Evolutionary conservation across 2,888 invertebrate genomes (phyloP).

Genomic region (Alcis repandata): DNA sequence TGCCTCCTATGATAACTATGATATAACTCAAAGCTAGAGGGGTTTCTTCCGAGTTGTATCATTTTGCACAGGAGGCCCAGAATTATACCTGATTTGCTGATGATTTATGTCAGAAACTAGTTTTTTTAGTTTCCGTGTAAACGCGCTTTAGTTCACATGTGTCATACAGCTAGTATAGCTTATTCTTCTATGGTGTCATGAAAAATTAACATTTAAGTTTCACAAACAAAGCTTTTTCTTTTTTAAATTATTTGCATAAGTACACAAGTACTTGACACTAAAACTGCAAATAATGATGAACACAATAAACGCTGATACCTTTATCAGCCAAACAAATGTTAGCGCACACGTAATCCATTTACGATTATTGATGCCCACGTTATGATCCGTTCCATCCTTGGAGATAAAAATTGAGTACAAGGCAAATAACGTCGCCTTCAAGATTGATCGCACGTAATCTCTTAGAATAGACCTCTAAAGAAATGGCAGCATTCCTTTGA

Average conservation of each 20-base stretch:
- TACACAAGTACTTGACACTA: background rate
- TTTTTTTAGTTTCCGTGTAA: too few relatives aligned
- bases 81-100: too few relatives aligned
- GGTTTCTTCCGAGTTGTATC: too few relatives aligned
- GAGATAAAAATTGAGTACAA: slow-evolving; percentile 27
- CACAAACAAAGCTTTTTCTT: background rate
- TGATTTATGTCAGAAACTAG: too few relatives aligned
- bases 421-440: slow-evolving; percentile 14
- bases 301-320: slow-evolving; percentile 2
- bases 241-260: background rate
- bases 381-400: slow-evolving; percentile 5
- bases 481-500: background rate
- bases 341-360: slow-evolving; percentile 11
- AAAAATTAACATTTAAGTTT: background rate
- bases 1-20: too few relatives aligned
- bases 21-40: too few relatives aligned
- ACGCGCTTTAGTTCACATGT: background rate
- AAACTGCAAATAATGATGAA: slow-evolving; percentile 9
- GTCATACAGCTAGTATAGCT: background rate
- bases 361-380: slow-evolving; percentile 14
- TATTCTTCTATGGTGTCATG: too few relatives aligned
- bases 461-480: background rate
- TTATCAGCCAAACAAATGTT: slow-evolving; percentile 9
- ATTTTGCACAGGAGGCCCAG: too few relatives aligned
- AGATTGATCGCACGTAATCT: slow-evolving; percentile 4